Percentiles rank a stretch among this genome's conserved stretches.
Evolutionary conservation across 2,113 vertebrate genomes (phyloP).

Genomic region (Camelus bactrianus): DNA sequence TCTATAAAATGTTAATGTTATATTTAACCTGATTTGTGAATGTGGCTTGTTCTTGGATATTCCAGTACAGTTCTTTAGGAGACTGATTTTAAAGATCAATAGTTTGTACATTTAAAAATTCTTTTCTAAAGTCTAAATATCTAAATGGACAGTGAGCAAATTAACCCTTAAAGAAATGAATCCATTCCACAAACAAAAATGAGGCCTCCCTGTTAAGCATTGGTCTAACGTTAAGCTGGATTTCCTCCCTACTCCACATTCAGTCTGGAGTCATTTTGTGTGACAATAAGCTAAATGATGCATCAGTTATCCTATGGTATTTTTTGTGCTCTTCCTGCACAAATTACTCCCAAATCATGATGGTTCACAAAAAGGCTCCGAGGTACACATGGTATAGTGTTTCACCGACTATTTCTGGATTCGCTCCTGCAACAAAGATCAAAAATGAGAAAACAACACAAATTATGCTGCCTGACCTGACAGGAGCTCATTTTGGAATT

Average conservation of each 20-base stretch:
- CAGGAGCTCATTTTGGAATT: conserved; percentile 50
- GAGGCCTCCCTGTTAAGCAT: neutral
- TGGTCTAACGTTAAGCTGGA: neutral
- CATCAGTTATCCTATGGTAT: neutral
- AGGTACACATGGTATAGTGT: conserved; percentile 25
- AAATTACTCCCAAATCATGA: neutral
- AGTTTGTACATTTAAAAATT: neutral
- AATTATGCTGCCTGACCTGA: neutral
- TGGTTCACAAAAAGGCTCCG: conserved; percentile 48
- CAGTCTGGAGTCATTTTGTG: conserved; percentile 50
- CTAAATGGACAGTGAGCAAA: neutral
- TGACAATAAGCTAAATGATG: conserved; percentile 3
- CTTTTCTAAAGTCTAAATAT: neutral
- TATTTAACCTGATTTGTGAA: neutral
- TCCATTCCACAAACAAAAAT: neutral
- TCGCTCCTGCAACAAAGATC: neutral
- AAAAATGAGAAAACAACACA: conserved; percentile 1
- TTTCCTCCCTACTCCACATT: neutral
- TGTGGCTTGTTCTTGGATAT: neutral
- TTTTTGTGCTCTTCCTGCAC: conserved; percentile 40
- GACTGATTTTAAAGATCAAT: neutral
- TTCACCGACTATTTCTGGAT: conserved; percentile 24
- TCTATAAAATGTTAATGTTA: neutral
- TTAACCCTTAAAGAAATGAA: neutral
- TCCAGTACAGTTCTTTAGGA: neutral